phyloP scores from a whole-genome alignment of 2,797 vertebrate genomes.

The Balearica regulorum region DNA sequence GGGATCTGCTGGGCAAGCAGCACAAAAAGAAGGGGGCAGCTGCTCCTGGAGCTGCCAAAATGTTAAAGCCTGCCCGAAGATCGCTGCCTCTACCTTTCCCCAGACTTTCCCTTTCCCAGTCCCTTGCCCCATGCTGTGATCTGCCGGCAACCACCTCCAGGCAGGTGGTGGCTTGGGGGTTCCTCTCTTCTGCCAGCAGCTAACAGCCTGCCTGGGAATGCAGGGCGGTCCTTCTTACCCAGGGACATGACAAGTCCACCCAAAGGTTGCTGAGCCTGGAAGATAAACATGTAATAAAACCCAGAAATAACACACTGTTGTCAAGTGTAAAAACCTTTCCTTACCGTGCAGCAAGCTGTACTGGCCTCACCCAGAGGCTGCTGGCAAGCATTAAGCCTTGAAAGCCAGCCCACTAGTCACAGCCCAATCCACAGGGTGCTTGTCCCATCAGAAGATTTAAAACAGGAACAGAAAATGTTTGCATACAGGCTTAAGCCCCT shows the following conservation, averaged over 20 bases:
- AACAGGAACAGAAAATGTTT: not conserved
- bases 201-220: not conserved
- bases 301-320: not conserved
- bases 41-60: not conserved
- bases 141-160: not conserved
- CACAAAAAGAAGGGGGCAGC: not conserved
- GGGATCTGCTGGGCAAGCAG: not conserved
- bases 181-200: not conserved
- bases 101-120: not conserved
- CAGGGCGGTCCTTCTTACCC: not conserved
- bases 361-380: not conserved
- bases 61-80: not conserved
- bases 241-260: rapidly evolving
- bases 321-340: not conserved
- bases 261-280: not conserved
- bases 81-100: rapidly evolving
- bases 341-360: not conserved
- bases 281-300: not conserved
- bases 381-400: not conserved
- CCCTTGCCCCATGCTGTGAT: not conserved
- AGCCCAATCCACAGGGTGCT: not conserved
- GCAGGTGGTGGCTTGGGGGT: not conserved
- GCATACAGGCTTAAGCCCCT: not conserved
- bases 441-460: not conserved
- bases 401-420: not conserved